phyloP scores from a whole-genome alignment of 2,888 invertebrate species.

The Drosophila niveifrons region DNA sequence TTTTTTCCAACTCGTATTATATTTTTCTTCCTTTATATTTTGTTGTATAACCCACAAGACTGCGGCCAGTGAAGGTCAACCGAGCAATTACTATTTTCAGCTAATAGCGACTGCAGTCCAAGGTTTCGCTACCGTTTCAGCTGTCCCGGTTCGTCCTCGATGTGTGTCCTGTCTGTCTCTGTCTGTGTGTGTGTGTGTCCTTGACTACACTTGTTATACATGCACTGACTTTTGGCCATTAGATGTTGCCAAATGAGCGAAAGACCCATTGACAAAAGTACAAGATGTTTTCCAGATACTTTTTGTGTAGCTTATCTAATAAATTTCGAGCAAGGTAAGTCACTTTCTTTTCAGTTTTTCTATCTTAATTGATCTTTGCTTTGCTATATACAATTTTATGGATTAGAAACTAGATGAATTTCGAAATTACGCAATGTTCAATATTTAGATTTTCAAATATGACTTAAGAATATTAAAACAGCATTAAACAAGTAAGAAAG shows the following conservation, averaged over 20 bases:
- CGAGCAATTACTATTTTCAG: slow-evolving; percentile 63
- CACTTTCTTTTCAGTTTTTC: background rate
- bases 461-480: no score
- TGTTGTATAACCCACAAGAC: slow-evolving; percentile 65
- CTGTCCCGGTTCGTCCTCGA: slow-evolving; percentile 1
- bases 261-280: slow-evolving; percentile 20
- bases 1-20: background rate
- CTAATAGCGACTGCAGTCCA: slow-evolving; percentile 53
- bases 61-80: slow-evolving; percentile 73
- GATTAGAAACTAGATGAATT: background rate
- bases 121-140: slow-evolving; percentile 45
- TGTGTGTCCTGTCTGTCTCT: background rate
- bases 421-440: background rate
- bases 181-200: slow-evolving; percentile 45
- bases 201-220: slow-evolving; percentile 52
- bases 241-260: slow-evolving; percentile 16
- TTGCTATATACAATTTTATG: background rate
- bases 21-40: slow-evolving; percentile 31
- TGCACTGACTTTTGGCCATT: slow-evolving; percentile 23
- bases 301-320: slow-evolving; percentile 7
- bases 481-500: no score
- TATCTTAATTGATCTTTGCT: slow-evolving; percentile 1
- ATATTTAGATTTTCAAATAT: no score
- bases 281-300: slow-evolving; percentile 9
- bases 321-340: slow-evolving; percentile 7